Percentiles rank a stretch among this genome's conserved stretches.
phyloP scores from a whole-genome alignment of 1,140 invertebrate genomes.

The Paracyclopina nana region DNA sequence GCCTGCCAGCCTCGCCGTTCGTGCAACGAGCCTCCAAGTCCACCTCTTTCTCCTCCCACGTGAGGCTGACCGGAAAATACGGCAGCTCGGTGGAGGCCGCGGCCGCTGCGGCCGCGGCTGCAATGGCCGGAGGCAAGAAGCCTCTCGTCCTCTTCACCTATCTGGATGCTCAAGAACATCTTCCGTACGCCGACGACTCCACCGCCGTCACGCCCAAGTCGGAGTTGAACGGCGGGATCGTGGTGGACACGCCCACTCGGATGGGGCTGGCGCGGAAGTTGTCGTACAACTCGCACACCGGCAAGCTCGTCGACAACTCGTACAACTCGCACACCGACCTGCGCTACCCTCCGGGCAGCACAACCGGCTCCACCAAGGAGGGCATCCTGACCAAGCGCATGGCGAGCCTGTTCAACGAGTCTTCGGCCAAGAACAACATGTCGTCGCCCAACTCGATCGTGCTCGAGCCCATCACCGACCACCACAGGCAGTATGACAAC shows the following conservation, averaged over 20 bases:
- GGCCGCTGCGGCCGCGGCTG: too few species aligned
- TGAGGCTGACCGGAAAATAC: slow-evolving; percentile 75
- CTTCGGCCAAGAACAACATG: not conserved
- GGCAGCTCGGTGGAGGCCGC: slow-evolving; percentile 46
- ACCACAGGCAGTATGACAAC: not conserved
- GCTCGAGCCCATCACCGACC: not conserved
- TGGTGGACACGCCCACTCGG: slow-evolving; percentile 32
- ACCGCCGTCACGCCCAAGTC: slow-evolving; percentile 94
- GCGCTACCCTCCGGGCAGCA: not conserved
- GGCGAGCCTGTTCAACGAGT: slow-evolving; percentile 2
- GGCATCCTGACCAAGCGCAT: slow-evolving; percentile 4
- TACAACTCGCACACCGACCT: slow-evolving; percentile 13
- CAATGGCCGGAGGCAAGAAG: slow-evolving; percentile 75
- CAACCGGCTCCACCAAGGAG: slow-evolving; percentile 6
- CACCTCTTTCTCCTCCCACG: slow-evolving; percentile 47
- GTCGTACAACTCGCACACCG: slow-evolving; percentile 70
- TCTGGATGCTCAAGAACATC: slow-evolving; percentile 71
- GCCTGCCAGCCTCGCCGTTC: slow-evolving; percentile 82
- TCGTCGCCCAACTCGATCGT: slow-evolving; percentile 4
- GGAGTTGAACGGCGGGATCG: slow-evolving; percentile 85
- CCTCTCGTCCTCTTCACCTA: slow-evolving; percentile 82
- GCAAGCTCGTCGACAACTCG: slow-evolving; percentile 3
- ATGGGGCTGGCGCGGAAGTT: slow-evolving; percentile 26
- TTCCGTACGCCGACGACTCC: slow-evolving; percentile 91
- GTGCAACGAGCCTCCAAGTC: slow-evolving; percentile 29